Percentiles rank a stretch among this genome's conserved stretches.
Conservation (phyloP, 2,888 invertebrate species). For the Pyralis farinalis region DNA sequence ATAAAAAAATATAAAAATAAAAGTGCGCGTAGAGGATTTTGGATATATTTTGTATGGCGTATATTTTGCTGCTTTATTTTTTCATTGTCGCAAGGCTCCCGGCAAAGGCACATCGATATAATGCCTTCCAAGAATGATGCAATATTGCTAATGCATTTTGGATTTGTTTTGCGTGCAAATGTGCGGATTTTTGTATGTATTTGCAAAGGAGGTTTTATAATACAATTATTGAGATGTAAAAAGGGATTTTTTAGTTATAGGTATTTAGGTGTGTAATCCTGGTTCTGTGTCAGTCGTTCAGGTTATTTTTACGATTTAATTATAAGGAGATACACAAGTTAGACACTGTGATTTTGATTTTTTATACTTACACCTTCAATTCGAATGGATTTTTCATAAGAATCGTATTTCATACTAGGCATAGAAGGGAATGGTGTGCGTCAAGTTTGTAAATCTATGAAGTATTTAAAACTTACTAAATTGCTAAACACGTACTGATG, state of each 20-base stretch:
- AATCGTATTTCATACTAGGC: constrained; percentile 9
- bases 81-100: constrained; percentile 46
- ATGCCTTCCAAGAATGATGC: constrained; percentile 21
- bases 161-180: constrained; percentile 66
- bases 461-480: no score
- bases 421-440: neutral
- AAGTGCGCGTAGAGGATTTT: constrained; percentile 28
- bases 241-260: constrained; percentile 10
- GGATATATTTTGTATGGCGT: constrained; percentile 48
- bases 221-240: constrained; percentile 4
- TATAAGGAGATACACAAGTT: constrained; percentile 72
- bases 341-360: constrained; percentile 35
- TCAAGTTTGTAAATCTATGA: no score
- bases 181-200: constrained; percentile 25
- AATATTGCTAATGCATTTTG: constrained; percentile 61
- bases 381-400: constrained; percentile 10
- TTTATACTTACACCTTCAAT: constrained; percentile 25
- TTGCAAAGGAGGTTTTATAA: constrained; percentile 13
- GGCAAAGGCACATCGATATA: constrained; percentile 19
- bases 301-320: constrained; percentile 28
- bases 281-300: constrained; percentile 13
- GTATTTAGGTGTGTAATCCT: constrained; percentile 13
- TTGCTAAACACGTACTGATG: no score
- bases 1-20: constrained; percentile 19
- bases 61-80: constrained; percentile 75